Evolutionary conservation across 2,888 invertebrate species (phyloP).

Genomic region (Drosophila diplacantha): DNA sequence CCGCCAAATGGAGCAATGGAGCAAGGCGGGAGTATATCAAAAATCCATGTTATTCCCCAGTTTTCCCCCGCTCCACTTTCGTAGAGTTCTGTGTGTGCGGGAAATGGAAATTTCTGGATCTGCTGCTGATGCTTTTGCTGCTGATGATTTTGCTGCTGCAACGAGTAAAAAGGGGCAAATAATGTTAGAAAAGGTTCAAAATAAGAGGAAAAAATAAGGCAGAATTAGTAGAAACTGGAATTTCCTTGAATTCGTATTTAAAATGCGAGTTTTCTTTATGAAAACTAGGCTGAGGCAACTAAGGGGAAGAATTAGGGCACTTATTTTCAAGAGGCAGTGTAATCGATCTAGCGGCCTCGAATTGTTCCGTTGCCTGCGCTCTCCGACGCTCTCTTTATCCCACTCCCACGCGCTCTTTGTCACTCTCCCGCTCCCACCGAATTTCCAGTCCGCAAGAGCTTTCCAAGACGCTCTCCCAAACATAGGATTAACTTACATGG

Average conservation of each 20-base stretch:
- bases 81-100: conserved; percentile 6
- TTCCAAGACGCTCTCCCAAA: not conserved
- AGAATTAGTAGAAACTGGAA: not conserved
- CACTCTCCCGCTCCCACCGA: not conserved
- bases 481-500: not conserved
- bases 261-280: not conserved
- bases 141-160: conserved; percentile 31
- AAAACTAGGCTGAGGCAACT: not conserved
- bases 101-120: conserved; percentile 33
- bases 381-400: not conserved
- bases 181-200: not conserved
- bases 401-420: no score
- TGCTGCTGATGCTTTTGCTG: conserved; percentile 33
- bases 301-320: not conserved
- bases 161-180: not conserved
- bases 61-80: not conserved
- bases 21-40: conserved; percentile 32
- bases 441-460: no score
- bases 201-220: not conserved
- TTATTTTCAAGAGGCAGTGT: not conserved
- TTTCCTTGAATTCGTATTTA: no score
- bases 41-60: conserved; percentile 26
- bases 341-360: not conserved
- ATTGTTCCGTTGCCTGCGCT: not conserved
- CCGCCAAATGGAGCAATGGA: conserved; percentile 33